phyloP scores from a whole-genome alignment of 1,140 invertebrate genomes.

The Diuraphis noxia region DNA sequence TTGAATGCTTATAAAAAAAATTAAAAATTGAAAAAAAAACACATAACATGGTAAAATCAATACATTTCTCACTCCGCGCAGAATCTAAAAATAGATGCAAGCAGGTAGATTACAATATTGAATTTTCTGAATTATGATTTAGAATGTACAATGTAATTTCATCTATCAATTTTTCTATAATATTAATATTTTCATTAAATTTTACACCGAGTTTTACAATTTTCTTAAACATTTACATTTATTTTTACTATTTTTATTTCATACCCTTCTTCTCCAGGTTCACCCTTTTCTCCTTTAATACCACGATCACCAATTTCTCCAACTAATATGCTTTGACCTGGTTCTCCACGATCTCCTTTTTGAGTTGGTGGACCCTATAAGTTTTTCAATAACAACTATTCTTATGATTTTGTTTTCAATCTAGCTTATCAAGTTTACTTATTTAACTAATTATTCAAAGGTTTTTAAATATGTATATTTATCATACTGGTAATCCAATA shows the following conservation, averaged over 20 bases:
- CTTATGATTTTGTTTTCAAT: neutral
- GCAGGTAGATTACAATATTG: neutral
- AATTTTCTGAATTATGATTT: neutral
- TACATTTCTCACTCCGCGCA: too few species aligned
- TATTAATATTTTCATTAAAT: neutral
- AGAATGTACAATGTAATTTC: neutral
- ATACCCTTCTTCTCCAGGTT: slow-evolving; percentile 58
- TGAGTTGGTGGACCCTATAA: slow-evolving; percentile 57
- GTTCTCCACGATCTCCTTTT: slow-evolving; percentile 59
- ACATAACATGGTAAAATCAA: too few species aligned
- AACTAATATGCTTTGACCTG: slow-evolving; percentile 57
- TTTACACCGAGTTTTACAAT: neutral
- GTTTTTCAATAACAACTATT: neutral
- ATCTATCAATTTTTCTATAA: neutral
- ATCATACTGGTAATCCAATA: slow-evolving; percentile 59
- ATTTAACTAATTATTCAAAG: neutral
- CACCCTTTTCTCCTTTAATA: slow-evolving; percentile 57
- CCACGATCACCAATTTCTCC: slow-evolving; percentile 58
- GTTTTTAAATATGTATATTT: neutral
- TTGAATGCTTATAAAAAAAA: too few species aligned
- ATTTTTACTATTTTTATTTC: neutral
- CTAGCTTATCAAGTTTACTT: too few species aligned
- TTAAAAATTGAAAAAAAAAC: too few species aligned
- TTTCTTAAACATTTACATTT: neutral
- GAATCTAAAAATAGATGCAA: neutral